Base-by-base conservation (phyloP, 2,888 invertebrate species). In the Ochropleura leucogaster region DNA sequence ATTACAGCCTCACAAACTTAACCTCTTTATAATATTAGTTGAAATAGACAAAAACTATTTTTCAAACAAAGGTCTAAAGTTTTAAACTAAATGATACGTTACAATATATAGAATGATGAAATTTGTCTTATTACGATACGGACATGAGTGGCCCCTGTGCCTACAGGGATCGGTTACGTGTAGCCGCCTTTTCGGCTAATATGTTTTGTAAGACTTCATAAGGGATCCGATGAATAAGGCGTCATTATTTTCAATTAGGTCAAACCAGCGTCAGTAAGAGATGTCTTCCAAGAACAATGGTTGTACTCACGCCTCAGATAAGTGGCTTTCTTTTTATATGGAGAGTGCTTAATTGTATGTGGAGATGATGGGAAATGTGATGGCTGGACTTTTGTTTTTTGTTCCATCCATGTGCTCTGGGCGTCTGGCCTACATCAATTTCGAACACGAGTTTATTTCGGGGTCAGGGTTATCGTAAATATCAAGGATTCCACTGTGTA, bases 171-270 rank as follows among this genome's bases (percentile, higher is more conserved):
- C 78, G 73, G 63, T 85, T 85, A 83, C 83, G 80, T 86, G 81
- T 72, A 79, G 86, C 86, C 84, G 89, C 82, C 85, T 88, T 89
- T 90, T 89, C 89, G 88, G 86, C 89, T 92, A 89, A 93, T 92
- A 88, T 91, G 90, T 94, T 93, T 94, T 93, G 92, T 94, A 92
- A 93, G 91, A 90, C 91, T 92, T 90, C 91, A 88, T 89, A 89
- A 90, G 92, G 93, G 92, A 92, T 92, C 91, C 91, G 91, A 90
- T 92, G 94, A 94, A 96, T 94, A 95, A 95, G 90, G 93, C 91
- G 91, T 94, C 92, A 96, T 96, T 96, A 96, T 96, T 94, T 95
- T 94, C 95, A 96, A 96, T 96, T 96, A 94, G 96, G 96, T 96
- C 96, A 96, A 93, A 93, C 89, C 93, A 90, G 93, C 93, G 93